Evolutionary conservation across 2,797 vertebrate genomes (phyloP).

Genomic region (Hemitrygon akajei): DNA sequence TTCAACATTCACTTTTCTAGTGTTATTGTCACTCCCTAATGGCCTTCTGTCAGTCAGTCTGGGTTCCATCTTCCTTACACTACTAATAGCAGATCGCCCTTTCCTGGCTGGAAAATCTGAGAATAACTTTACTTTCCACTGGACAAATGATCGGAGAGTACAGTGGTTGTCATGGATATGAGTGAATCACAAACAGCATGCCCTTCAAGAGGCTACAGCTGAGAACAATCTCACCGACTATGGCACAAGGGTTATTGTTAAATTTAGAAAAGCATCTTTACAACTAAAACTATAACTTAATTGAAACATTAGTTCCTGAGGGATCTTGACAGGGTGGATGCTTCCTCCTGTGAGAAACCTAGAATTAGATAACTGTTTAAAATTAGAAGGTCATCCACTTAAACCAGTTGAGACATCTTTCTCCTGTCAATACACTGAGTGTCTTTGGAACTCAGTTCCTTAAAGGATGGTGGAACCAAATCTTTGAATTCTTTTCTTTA

Average conservation of each 20-base stretch:
- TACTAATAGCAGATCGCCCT: not conserved
- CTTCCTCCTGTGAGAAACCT: no score
- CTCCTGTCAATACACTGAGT: no score
- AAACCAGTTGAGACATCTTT: no score
- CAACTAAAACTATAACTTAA: not conserved
- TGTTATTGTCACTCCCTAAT: not conserved
- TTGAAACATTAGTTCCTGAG: no score
- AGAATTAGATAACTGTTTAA: no score
- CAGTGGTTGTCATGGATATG: not conserved
- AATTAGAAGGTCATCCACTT: no score
- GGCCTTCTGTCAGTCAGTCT: not conserved
- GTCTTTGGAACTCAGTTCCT: no score
- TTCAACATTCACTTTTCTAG: not conserved
- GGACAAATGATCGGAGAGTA: not conserved
- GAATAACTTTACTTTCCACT: not conserved
- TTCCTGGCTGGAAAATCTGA: conserved; percentile 22
- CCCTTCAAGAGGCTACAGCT: not conserved
- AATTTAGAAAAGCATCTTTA: not conserved
- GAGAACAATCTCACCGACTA: not conserved
- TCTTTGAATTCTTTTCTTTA: no score
- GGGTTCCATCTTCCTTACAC: not conserved
- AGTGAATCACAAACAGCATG: not conserved
- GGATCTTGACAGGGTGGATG: no score
- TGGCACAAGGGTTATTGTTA: not conserved
- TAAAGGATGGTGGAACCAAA: no score